A percentile compares a stretch with the other conserved stretches of the same genome.
Conservation (phyloP, 2,888 invertebrate species). For the Folsomia manolachei region DNA sequence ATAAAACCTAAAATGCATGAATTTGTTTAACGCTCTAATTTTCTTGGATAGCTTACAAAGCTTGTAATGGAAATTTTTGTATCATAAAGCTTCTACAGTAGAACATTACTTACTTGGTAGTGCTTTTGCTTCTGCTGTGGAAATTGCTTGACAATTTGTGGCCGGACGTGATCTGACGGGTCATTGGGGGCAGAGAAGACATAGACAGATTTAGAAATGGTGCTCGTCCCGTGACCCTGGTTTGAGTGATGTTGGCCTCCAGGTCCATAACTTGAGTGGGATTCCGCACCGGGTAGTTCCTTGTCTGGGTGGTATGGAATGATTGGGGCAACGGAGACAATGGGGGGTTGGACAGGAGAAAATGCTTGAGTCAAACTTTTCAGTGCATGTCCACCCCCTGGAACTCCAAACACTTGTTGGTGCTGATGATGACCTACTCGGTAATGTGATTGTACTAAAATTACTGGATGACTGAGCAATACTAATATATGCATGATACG, state of each 20-base stretch:
- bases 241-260: not conserved
- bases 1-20: not conserved
- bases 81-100: no score
- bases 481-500: no score
- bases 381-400: not conserved
- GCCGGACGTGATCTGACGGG: constrained; percentile 1
- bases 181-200: constrained; percentile 15
- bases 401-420: not conserved
- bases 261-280: not conserved
- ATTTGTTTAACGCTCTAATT: no score
- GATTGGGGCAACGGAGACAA: not conserved
- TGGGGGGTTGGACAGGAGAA: not conserved
- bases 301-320: not conserved
- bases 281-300: not conserved
- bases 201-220: constrained; percentile 16
- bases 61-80: no score
- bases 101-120: constrained; percentile 11
- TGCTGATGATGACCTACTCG: not conserved
- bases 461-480: not conserved
- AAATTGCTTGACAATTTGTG: constrained; percentile 4
- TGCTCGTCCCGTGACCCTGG: not conserved
- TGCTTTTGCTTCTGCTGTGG: constrained; percentile 11
- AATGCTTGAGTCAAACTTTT: not conserved
- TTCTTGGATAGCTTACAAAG: no score
- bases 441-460: not conserved